phyloP scores from a whole-genome alignment of 1,140 invertebrate genomes.

The Aporrectodea caliginosa region DNA sequence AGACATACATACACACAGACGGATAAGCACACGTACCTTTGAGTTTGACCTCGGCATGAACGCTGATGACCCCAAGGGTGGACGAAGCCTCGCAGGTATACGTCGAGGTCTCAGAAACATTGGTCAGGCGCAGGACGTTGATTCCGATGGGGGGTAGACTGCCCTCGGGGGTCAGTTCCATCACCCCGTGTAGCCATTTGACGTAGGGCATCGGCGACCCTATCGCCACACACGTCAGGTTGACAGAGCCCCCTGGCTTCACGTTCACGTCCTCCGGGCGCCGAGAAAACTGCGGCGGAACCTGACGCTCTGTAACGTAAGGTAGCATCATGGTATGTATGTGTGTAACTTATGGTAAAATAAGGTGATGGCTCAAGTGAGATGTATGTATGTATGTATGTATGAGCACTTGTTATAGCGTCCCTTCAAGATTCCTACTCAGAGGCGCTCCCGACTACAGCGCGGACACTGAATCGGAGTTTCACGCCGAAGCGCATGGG shows the following conservation, averaged over 20 bases:
- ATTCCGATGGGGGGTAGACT: conserved; percentile 56
- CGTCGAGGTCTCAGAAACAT: conserved; percentile 87
- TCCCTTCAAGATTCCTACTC: too few species aligned
- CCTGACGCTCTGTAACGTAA: conserved; percentile 78
- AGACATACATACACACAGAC: too few species aligned
- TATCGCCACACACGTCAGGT: conserved; percentile 91
- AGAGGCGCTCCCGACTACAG: too few species aligned
- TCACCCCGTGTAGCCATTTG: conserved; percentile 83
- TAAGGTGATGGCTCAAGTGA: too few species aligned
- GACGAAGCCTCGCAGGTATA: conserved; percentile 96
- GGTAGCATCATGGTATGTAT: too few species aligned
- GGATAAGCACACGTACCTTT: too few species aligned
- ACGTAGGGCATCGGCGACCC: conserved; percentile 97
- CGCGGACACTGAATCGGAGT: too few species aligned
- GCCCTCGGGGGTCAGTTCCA: conserved; percentile 71
- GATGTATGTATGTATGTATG: too few species aligned
- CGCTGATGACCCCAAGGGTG: conserved; percentile 86
- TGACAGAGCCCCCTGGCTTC: conserved; percentile 82
- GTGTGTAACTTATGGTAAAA: too few species aligned
- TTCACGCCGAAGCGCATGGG: too few species aligned
- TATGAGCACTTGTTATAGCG: too few species aligned
- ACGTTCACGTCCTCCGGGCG: conserved; percentile 82
- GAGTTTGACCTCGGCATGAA: conserved; percentile 81
- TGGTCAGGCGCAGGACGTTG: conserved; percentile 78
- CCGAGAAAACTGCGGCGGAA: conserved; percentile 89